A percentile compares a stretch with the other conserved stretches of the same genome.
Conservation (phyloP, 2,888 invertebrate species). For the Drosophila merina region DNA sequence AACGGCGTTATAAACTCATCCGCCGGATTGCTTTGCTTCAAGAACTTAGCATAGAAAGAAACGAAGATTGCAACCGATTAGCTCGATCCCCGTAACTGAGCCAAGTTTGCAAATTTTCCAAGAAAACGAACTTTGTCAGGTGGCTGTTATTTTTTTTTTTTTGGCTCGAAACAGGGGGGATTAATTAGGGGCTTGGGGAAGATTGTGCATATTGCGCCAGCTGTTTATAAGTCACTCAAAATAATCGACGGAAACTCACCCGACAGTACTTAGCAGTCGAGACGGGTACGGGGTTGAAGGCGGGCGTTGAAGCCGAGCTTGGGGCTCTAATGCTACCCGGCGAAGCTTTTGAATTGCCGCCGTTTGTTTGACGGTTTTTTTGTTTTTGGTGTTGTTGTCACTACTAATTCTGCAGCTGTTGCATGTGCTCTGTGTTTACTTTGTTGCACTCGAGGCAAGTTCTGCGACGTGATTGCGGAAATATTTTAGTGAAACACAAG, state of each 20-base stretch:
- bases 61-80: conserved; percentile 34
- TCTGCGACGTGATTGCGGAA: neutral
- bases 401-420: conserved; percentile 31
- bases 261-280: conserved; percentile 17
- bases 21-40: neutral
- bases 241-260: conserved; percentile 28
- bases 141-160: neutral
- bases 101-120: conserved; percentile 30
- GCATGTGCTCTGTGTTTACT: conserved; percentile 21
- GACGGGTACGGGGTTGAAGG: neutral
- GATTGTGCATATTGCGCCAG: conserved; percentile 37
- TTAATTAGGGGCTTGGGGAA: neutral
- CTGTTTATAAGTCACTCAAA: conserved; percentile 36
- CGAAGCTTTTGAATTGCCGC: conserved; percentile 30
- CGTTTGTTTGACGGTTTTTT: neutral
- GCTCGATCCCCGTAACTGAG: conserved; percentile 16
- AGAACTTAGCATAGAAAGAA: conserved; percentile 10
- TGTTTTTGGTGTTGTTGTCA: conserved; percentile 1
- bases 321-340: conserved; percentile 20
- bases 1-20: neutral
- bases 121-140: conserved; percentile 22
- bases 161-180: neutral
- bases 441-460: conserved; percentile 29
- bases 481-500: conserved; percentile 5
- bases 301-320: conserved; percentile 21